A percentile compares a stretch with the other conserved stretches of the same genome.
These are phyloP conservation scores for Athalia circularis DNA, from an alignment of 2,888 invertebrate genomes.

Conservation along the genomic window DNA sequence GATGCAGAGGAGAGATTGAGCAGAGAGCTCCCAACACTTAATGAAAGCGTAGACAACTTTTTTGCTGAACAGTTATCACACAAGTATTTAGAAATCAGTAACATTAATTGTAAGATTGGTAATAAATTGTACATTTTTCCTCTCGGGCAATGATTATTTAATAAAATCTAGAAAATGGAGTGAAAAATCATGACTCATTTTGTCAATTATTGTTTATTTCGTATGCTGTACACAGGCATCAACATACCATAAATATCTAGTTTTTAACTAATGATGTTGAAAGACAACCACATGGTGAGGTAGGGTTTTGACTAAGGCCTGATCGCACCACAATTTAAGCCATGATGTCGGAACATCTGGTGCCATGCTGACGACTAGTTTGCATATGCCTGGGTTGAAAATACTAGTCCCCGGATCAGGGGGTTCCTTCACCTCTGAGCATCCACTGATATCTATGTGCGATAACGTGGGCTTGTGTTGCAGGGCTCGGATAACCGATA, in stretches of 20 bases:
- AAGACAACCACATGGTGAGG: slow-evolving; percentile 64
- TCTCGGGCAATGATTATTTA: slow-evolving; percentile 67
- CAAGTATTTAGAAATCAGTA: slow-evolving; percentile 76
- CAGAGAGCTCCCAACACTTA: slow-evolving; percentile 75
- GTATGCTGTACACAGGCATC: too few relatives aligned
- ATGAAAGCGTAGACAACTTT: slow-evolving; percentile 71
- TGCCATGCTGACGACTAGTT: slow-evolving; percentile 62
- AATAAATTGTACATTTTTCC: slow-evolving; percentile 82
- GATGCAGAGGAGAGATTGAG: slow-evolving; percentile 77
- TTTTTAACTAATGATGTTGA: slow-evolving; percentile 40
- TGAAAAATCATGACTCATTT: not conserved
- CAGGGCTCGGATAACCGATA: slow-evolving; percentile 60
- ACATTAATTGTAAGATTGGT: slow-evolving; percentile 83
- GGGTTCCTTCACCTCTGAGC: slow-evolving; percentile 56
- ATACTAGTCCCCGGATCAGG: slow-evolving; percentile 59
- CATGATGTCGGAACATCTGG: slow-evolving; percentile 60
- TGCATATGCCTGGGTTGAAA: slow-evolving; percentile 63
- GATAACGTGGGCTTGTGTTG: slow-evolving; percentile 62
- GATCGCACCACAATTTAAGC: slow-evolving; percentile 65
- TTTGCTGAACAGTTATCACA: slow-evolving; percentile 70
- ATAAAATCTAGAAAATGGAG: not conserved
- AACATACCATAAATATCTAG: too few relatives aligned
- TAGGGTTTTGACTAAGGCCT: slow-evolving; percentile 58
- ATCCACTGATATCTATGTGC: slow-evolving; percentile 65
- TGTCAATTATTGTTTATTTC: not conserved